These are phyloP conservation scores for Vulpes lagopus DNA, from an alignment of 2,113 vertebrate species.

Conservation along the genomic window DNA sequence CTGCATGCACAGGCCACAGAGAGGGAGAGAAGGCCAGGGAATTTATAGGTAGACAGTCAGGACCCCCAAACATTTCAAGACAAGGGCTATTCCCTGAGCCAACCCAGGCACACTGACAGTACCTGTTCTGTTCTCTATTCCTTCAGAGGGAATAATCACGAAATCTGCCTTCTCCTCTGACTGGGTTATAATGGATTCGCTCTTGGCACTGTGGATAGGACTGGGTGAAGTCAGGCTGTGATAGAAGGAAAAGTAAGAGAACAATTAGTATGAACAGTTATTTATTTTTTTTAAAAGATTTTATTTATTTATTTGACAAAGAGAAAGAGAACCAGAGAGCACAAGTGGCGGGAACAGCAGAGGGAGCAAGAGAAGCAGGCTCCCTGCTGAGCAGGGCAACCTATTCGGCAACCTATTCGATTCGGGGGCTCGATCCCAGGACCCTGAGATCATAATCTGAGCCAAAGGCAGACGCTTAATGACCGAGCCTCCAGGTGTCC, in stretches of 20 bases:
- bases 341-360: too few species aligned
- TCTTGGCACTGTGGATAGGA: slow-evolving; percentile 91
- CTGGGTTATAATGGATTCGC: slow-evolving; percentile 86
- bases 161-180: slow-evolving; percentile 89
- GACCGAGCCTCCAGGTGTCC: neutral
- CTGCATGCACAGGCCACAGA: neutral
- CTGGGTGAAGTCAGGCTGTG: slow-evolving; percentile 92
- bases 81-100: neutral
- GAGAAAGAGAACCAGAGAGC: neutral
- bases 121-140: slow-evolving; percentile 88
- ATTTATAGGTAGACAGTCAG: neutral
- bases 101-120: slow-evolving; percentile 21
- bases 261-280: slow-evolving; percentile 8
- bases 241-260: slow-evolving; percentile 66
- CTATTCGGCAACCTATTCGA: too few species aligned
- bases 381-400: neutral
- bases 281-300: neutral
- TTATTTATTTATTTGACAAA: neutral
- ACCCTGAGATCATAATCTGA: neutral
- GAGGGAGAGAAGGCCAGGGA: neutral
- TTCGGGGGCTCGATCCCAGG: neutral
- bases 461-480: neutral
- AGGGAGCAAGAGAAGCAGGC: neutral
- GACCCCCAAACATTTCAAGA: neutral
- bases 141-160: slow-evolving; percentile 86